Conservation (phyloP, 1,140 invertebrate species). For the Aphaenogaster floridana region DNA sequence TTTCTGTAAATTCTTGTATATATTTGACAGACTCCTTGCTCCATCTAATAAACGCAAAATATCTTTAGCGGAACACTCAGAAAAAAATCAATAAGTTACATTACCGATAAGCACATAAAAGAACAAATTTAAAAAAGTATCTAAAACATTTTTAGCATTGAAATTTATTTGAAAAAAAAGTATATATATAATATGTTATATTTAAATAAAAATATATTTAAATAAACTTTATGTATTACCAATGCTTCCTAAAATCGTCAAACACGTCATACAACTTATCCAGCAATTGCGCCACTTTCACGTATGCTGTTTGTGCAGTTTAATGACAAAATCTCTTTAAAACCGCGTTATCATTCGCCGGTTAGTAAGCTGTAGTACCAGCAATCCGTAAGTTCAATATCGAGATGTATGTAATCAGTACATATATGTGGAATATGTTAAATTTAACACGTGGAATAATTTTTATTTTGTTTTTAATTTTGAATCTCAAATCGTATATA, state of each 20-base stretch:
- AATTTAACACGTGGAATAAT: neutral
- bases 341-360: slow-evolving; percentile 5
- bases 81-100: slow-evolving; percentile 52
- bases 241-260: neutral
- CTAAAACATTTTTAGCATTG: neutral
- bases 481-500: neutral
- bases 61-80: neutral
- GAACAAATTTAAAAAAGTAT: neutral
- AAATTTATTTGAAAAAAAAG: neutral
- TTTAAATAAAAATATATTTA: neutral
- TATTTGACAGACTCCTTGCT: slow-evolving; percentile 24
- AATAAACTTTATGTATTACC: neutral
- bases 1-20: slow-evolving; percentile 30
- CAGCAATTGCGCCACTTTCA: neutral
- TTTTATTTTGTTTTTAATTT: neutral
- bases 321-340: neutral
- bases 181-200: neutral
- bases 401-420: neutral
- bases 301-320: neutral
- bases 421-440: neutral
- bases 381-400: neutral
- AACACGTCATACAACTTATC: neutral
- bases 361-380: slow-evolving; percentile 23
- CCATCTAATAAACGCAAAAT: slow-evolving; percentile 53
- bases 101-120: slow-evolving; percentile 8